These are phyloP conservation scores for Deladenus siricidicola DNA, from an alignment of 2,888 invertebrate species.

Conservation along the genomic window DNA sequence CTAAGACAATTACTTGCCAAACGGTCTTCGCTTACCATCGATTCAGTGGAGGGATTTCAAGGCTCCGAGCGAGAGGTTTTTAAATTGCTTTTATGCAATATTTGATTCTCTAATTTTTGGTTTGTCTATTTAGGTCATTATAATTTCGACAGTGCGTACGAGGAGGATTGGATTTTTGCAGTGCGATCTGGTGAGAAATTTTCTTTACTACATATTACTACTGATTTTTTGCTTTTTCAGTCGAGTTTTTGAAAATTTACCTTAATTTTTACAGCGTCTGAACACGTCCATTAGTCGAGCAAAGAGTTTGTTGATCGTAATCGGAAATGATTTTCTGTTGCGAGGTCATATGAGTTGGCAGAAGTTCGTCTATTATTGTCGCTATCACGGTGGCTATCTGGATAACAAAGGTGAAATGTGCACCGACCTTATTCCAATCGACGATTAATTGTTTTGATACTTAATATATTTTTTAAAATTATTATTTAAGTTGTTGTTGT, in stretches of 20 bases:
- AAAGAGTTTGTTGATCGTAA: conserved; percentile 28
- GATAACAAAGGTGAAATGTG: conserved; percentile 1
- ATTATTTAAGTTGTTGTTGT: too few relatives aligned
- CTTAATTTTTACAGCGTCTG: conserved; percentile 20
- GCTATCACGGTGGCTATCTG: conserved; percentile 19
- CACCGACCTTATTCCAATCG: neutral
- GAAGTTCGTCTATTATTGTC: conserved; percentile 27
- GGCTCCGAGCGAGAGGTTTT: conserved; percentile 13
- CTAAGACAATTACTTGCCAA: conserved; percentile 3
- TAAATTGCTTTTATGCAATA: neutral
- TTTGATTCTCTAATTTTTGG: too few relatives aligned
- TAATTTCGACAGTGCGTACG: conserved; percentile 18
- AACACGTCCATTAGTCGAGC: conserved; percentile 33
- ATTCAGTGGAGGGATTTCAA: conserved; percentile 33
- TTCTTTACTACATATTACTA: too few relatives aligned
- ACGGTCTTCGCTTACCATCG: conserved; percentile 19
- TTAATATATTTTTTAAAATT: too few relatives aligned
- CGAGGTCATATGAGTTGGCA: conserved; percentile 22
- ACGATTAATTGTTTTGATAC: too few relatives aligned
- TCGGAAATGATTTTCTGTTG: conserved; percentile 27
- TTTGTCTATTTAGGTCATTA: conserved; percentile 11
- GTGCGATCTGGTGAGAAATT: conserved; percentile 15
- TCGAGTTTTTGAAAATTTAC: neutral
- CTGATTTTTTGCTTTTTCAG: neutral
- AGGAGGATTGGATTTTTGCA: conserved; percentile 13